Base-by-base conservation (phyloP, 2,797 vertebrate species). In the Chrysocyon brachyurus region DNA sequence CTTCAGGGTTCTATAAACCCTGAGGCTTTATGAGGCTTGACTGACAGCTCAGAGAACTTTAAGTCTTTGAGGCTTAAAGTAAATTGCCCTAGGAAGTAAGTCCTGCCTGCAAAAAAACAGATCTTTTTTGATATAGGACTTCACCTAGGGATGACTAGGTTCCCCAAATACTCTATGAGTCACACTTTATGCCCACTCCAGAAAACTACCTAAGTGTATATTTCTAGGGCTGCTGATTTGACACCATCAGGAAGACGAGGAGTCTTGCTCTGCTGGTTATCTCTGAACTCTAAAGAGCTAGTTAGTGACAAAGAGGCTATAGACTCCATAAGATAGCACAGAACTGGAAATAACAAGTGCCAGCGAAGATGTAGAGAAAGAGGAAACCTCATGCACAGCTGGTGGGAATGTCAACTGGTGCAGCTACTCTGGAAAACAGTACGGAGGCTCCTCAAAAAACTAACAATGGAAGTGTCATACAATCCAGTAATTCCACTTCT, bases 51-150 rank as follows among this genome's bases (percentile, higher is more conserved):
- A 85, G 63, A 91, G 17, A 17, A 68, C 24, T 56, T 49, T 3
- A 84, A 83, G n/a, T 66, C 49, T 46, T 5, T 2, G 56, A 26
- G 31, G 36, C 14, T 36, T 36, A 36, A 36, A 36, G n/a, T n/a
- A 54, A 59, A 68, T 40, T 83, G 49, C 70, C 83, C 61, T 21
- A 91, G 68, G n/a, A 86, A 86, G 40, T 82, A 92, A 97, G 66
- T 31, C 64, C 46, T 91, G n/a, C 59, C 46, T 91, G n/a, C 36
- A 17, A 90, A 78, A 88, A 94, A 85, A 46, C 63, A 57, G 61
- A 86, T 11, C 52, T 77, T 68, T 89, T 90, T 31, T 87, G 40
- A 46, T 46, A 46, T 46, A 83, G 64, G 28, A 75, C 72, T 91
- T 90, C 16, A 90, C 93, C 77, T 24, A 68, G 36, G 31, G n/a